Percentiles rank a stretch among this genome's conserved stretches.
These are phyloP conservation scores for Synergus laeviventris DNA, from an alignment of 2,888 invertebrate species.

Conservation along the genomic window DNA sequence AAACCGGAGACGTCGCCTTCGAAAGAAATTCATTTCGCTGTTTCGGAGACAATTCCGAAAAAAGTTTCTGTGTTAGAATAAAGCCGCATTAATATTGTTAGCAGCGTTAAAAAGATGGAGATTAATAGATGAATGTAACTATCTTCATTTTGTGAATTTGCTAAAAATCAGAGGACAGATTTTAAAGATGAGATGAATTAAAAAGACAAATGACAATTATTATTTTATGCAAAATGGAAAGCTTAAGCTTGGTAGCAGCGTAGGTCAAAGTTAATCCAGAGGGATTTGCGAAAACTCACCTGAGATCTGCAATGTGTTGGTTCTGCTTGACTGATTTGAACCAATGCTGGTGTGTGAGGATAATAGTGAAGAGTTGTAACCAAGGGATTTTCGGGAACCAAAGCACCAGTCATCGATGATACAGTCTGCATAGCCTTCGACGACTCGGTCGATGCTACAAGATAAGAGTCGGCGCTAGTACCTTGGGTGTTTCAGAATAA, in stretches of 20 bases:
- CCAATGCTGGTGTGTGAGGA: slow-evolving; percentile 71
- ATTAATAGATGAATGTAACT: neutral
- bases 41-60: slow-evolving; percentile 55
- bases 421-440: slow-evolving; percentile 72
- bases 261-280: neutral
- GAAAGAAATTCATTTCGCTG: slow-evolving; percentile 69
- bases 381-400: slow-evolving; percentile 70
- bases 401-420: slow-evolving; percentile 69
- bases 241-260: neutral
- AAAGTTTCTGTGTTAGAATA: slow-evolving; percentile 44
- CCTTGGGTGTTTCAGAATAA: slow-evolving; percentile 39
- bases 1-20: slow-evolving; percentile 77
- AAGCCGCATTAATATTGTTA: slow-evolving; percentile 46
- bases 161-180: neutral
- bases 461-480: slow-evolving; percentile 40
- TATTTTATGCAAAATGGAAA: neutral
- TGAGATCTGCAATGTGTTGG: slow-evolving; percentile 71
- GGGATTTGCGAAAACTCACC: slow-evolving; percentile 56
- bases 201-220: neutral
- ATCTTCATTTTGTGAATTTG: neutral
- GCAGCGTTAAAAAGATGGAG: neutral
- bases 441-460: slow-evolving; percentile 70
- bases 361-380: slow-evolving; percentile 72
- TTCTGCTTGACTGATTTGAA: slow-evolving; percentile 72
- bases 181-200: neutral